These are phyloP conservation scores for Lathronympha strigana DNA, from an alignment of 2,888 invertebrate genomes.

Conservation along the genomic window DNA sequence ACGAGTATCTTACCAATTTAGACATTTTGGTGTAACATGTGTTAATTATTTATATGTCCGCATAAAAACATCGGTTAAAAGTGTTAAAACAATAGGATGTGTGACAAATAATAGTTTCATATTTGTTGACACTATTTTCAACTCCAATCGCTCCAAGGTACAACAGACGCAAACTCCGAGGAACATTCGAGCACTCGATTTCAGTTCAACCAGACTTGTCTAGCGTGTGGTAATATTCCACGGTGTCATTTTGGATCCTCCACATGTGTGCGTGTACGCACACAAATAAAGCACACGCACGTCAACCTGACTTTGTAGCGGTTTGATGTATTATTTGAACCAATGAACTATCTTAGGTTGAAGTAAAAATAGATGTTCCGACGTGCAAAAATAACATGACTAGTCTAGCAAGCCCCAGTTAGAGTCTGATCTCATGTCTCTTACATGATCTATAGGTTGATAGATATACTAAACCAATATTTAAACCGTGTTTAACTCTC, in stretches of 20 bases:
- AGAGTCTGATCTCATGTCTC: not conserved
- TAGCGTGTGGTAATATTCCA: constrained; percentile 49
- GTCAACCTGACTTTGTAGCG: constrained; percentile 20
- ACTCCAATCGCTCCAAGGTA: no score
- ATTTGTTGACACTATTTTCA: no score
- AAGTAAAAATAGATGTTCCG: constrained; percentile 24
- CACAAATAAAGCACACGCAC: constrained; percentile 45
- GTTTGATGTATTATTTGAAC: constrained; percentile 25
- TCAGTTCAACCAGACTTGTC: constrained; percentile 47
- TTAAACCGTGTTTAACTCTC: no score
- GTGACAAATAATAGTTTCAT: no score
- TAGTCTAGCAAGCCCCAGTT: not conserved
- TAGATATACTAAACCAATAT: no score
- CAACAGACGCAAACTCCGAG: constrained; percentile 37
- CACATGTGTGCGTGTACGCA: constrained; percentile 52
- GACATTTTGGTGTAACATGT: no score
- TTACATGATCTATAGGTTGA: not conserved
- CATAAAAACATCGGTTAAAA: no score
- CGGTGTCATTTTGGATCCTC: constrained; percentile 49
- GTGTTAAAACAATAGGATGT: no score
- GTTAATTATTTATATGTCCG: no score
- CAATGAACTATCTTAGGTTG: constrained; percentile 10
- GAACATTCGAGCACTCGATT: constrained; percentile 54
- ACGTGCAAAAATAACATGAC: constrained; percentile 11
- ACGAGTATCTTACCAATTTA: no score